Evolutionary conservation across 2,113 vertebrate species (phyloP), one percentile per base, ranked within the genome.

Genomic region (Ellobius talpinus): DNA sequence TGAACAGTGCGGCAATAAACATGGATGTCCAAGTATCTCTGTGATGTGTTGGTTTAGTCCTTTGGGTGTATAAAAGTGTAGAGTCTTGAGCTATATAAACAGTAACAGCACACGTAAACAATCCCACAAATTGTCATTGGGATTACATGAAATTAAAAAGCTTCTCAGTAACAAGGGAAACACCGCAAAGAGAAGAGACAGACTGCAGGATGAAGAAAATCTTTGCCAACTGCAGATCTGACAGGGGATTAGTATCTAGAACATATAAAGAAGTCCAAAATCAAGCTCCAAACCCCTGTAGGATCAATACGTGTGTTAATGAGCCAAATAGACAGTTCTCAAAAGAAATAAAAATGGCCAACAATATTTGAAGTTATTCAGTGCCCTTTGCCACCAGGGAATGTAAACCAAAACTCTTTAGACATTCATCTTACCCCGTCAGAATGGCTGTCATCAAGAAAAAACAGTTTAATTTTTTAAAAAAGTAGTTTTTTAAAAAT

Each of bases 401-500:
- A 52, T 58, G 23, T 13, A 52, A n/a, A 87, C 47, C 52, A 26
- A 87, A 87, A n/a, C 45, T 87, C 55, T 6, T 58, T 21, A 58
- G 19, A 11, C 85, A 4, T 70, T n/a, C 45, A 26, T 33, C 33
- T 87, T 3, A 52, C 45, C 45, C 63, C 17, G 6, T 87, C 65
- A 87, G 21, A 52, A n/a, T 70, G 65, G 12, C 47, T 36, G 33
- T 52, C 65, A 70, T 52, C 33, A 87, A 87, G 45, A 52, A 82
- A 39, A 39, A 23, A 26, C 33, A 33, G 3, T 33, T 65, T 47
- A 33, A 33, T 81, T 58, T 81, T 65, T 42, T 45, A 14, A 21
- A n/a, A 19, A 82, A 58, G 39, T 13, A 74, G 58, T 86, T 90
- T 81, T 50, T 96, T 93, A 55, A 89, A 93, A 58, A 58, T 58